Conservation (phyloP, 1,140 invertebrate genomes). For the Psix sp. region DNA sequence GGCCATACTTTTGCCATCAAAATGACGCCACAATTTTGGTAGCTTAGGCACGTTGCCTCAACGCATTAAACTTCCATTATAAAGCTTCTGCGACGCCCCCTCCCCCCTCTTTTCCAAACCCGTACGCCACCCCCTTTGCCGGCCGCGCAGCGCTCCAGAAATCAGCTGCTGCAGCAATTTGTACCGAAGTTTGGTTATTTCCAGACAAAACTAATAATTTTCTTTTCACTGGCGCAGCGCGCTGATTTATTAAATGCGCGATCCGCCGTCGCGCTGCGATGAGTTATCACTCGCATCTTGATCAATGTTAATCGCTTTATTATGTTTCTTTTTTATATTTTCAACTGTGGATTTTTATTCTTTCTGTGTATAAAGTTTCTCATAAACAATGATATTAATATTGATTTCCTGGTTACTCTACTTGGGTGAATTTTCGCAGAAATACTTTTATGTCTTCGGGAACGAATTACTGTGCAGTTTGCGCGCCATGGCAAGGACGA, state of each 20-base stretch:
- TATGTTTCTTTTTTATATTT: not conserved
- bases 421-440: constrained; percentile 19
- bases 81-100: constrained; percentile 12
- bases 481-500: constrained; percentile 21
- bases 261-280: too few relatives aligned
- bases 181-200: constrained; percentile 26
- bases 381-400: constrained; percentile 34
- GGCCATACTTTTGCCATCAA: constrained; percentile 35
- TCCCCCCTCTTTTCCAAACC: constrained; percentile 1
- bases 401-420: constrained; percentile 19
- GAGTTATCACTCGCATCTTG: too few relatives aligned
- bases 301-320: too few relatives aligned
- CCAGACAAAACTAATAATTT: too few relatives aligned
- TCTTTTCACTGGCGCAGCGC: too few relatives aligned
- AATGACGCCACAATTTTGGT: constrained; percentile 33
- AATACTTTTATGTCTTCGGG: constrained; percentile 31
- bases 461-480: constrained; percentile 31
- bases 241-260: too few relatives aligned
- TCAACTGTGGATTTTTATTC: too few relatives aligned
- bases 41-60: constrained; percentile 30
- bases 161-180: constrained; percentile 37
- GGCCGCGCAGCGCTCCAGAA: constrained; percentile 13
- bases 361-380: not conserved
- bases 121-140: not conserved
- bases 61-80: constrained; percentile 35